A percentile compares a stretch with the other conserved stretches of the same genome.
phyloP scores from a whole-genome alignment of 2,888 invertebrate species.

The Aromia moschata region DNA sequence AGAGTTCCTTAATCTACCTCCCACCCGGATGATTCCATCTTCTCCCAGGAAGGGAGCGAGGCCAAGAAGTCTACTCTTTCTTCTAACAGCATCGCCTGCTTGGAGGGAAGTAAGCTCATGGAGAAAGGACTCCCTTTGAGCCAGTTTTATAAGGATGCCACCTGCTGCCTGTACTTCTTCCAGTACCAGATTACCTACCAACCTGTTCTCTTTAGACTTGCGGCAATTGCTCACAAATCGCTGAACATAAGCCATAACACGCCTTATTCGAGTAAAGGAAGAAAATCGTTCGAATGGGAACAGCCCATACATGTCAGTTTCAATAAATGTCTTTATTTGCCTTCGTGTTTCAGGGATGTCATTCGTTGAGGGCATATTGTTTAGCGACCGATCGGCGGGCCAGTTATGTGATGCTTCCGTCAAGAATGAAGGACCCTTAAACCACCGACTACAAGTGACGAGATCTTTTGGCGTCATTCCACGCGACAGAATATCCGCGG shows the following conservation, averaged over 20 bases:
- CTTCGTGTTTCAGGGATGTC: background rate
- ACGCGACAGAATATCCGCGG: background rate
- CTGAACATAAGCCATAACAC: background rate
- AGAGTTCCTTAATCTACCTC: slow-evolving; percentile 31
- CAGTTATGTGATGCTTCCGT: background rate
- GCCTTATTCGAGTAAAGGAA: background rate
- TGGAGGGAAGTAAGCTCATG: background rate
- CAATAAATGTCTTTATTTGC: background rate
- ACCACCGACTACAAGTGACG: background rate
- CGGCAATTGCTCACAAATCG: background rate
- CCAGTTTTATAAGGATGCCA: background rate
- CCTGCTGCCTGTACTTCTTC: background rate
- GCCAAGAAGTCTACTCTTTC: slow-evolving; percentile 11
- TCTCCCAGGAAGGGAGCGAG: slow-evolving; percentile 37
- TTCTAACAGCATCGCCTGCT: background rate
- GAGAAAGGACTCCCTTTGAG: background rate
- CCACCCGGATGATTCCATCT: slow-evolving; percentile 35
- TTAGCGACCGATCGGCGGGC: background rate
- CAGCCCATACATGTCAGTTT: background rate
- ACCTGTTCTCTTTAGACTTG: background rate
- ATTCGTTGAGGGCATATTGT: background rate
- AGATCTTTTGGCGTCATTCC: background rate
- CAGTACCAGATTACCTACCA: background rate
- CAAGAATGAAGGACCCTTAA: background rate
- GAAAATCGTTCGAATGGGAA: background rate